Evolutionary conservation across 2,113 vertebrate species (phyloP).

Genomic region (Pterocles burchelli): DNA sequence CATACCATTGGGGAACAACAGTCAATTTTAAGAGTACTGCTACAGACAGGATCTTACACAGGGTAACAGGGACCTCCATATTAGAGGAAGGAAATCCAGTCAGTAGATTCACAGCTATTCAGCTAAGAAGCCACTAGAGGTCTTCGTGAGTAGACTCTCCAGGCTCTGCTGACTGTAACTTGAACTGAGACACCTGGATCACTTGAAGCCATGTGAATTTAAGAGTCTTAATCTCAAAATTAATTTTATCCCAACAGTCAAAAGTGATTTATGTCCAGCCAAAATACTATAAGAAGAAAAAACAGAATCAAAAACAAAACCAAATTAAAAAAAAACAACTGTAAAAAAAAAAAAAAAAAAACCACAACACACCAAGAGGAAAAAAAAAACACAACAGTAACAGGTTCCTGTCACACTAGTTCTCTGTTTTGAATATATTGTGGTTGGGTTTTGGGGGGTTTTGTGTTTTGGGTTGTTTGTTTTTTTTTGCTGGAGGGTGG

Average conservation of each 20-base stretch:
- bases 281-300: neutral
- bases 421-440: neutral
- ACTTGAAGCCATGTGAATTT: rapidly evolving
- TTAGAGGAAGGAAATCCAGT: neutral
- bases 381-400: neutral
- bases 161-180: neutral
- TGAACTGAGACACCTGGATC: neutral
- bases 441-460: neutral
- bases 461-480: neutral
- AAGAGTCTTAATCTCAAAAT: neutral
- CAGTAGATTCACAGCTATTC: neutral
- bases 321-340: neutral
- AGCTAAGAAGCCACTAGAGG: neutral
- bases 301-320: neutral
- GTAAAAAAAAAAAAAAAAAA: neutral
- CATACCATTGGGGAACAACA: neutral
- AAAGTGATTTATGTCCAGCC: neutral
- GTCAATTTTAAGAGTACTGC: neutral
- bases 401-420: neutral
- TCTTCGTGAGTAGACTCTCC: neutral
- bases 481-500: too few relatives aligned
- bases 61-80: neutral
- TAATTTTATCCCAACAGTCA: rapidly evolving
- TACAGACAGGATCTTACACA: rapidly evolving
- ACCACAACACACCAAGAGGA: neutral